Evolutionary conservation across 2,113 vertebrate species (phyloP), one percentile per base, ranked within the genome.

Genomic region (Phaethornis superciliosus): DNA sequence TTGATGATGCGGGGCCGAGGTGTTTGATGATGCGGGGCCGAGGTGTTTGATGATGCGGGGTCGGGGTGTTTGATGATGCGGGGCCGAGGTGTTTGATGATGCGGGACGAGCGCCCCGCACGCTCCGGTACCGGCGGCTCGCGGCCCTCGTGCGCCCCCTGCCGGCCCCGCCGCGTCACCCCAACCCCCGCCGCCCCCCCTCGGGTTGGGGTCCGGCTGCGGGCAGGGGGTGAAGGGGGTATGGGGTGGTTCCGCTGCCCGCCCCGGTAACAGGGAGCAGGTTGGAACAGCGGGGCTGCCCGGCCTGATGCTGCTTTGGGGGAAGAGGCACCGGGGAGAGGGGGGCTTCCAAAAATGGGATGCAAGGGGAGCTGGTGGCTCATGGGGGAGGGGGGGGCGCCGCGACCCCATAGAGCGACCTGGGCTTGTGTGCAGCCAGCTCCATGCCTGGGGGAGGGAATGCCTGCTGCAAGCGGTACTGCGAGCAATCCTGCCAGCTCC

Each of bases 111-210:
- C 37, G 11, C 11, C 37, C 37, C 37, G 37, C 17, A 46, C 44
- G 44, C 30, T 26, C 64, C 19, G 77, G 28, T 6, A 23, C 6
- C 30, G 1, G 60, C 44, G 44, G 49, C 37, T 49, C 75, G 84
- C 81, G 58, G 94, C 54, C 27, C 69, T 88, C 81, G 59, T n/a
- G 86, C 86, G 82, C 92, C 92, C 87, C 71, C 94, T 95, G 90
- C 52, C 40, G 91, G 85, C 62, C 56, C 12, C 76, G 60, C 44
- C 7, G 60, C 63, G 21, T 24, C 64, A 15, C 22, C 49, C 47
- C 21, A 19, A 10, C 49, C 21, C 21, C 46, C 49, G 37, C 37
- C 37, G 37, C 37, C 37, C 37, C 37, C 9, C 37, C 37, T 40
- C 37, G 37, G 37, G 37, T 40, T 40, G 37, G 37, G 37, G 37